These are phyloP conservation scores for Xenentodon cancila DNA, from an alignment of 2,797 vertebrate genomes.

Conservation along the genomic window DNA sequence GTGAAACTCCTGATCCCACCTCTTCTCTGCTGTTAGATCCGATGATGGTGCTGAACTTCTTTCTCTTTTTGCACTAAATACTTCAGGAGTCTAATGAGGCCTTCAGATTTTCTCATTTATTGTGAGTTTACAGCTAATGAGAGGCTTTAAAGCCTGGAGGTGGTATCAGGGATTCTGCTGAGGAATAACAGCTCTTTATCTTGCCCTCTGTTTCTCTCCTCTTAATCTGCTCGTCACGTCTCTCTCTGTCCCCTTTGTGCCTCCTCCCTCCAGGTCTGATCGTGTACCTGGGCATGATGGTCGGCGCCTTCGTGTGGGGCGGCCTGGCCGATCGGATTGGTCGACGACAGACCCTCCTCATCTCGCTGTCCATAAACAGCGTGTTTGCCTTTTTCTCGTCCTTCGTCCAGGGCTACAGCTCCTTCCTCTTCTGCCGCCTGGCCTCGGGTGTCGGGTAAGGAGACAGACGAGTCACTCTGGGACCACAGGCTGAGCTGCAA, in stretches of 20 bases:
- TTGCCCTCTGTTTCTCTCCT: slow-evolving; percentile 13
- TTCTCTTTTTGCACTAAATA: slow-evolving; percentile 12
- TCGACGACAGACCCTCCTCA: slow-evolving; percentile 93
- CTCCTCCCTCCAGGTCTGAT: slow-evolving; percentile 86
- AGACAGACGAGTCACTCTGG: slow-evolving; percentile 28
- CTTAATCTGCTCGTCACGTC: background rate
- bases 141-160: slow-evolving; percentile 17
- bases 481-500: background rate
- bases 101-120: slow-evolving; percentile 22
- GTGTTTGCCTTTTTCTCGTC: slow-evolving; percentile 98
- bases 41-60: background rate
- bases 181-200: slow-evolving; percentile 43
- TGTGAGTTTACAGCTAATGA: slow-evolving; percentile 24
- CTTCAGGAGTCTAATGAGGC: slow-evolving; percentile 2
- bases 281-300: slow-evolving; percentile 98
- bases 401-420: slow-evolving; percentile 96
- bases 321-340: slow-evolving; percentile 94
- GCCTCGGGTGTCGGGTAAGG: slow-evolving; percentile 94
- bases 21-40: background rate
- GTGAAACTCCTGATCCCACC: no score
- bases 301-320: slow-evolving; percentile 96
- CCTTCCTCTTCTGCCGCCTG: slow-evolving; percentile 95
- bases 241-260: background rate
- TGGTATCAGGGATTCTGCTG: slow-evolving; percentile 31
- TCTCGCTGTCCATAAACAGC: slow-evolving; percentile 98